phyloP scores from a whole-genome alignment of 1,140 invertebrate genomes.

The Aricia agestis region DNA sequence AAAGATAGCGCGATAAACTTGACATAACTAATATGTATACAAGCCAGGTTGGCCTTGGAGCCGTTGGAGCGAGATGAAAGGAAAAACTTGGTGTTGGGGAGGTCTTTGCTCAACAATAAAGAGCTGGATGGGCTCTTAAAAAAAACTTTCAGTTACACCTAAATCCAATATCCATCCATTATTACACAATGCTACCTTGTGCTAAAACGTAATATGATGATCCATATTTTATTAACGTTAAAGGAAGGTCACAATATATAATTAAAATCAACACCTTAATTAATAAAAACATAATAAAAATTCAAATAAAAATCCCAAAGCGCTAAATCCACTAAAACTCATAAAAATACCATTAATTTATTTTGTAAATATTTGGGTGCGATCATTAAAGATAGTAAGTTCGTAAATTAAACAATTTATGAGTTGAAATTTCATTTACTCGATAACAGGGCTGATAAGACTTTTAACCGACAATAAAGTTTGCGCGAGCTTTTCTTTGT shows the following conservation, averaged over 20 bases:
- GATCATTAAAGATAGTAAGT: background rate
- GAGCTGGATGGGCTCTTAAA: too few relatives aligned
- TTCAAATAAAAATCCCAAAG: background rate
- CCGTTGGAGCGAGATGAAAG: too few relatives aligned
- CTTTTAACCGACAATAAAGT: background rate
- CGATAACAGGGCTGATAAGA: background rate
- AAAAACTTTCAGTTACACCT: too few relatives aligned
- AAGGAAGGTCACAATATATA: too few relatives aligned
- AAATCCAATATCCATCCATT: too few relatives aligned
- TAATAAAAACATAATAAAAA: background rate
- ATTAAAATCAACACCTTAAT: background rate
- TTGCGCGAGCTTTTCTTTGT: background rate
- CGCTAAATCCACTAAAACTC: background rate
- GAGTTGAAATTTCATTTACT: background rate
- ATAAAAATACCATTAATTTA: slow-evolving; percentile 13
- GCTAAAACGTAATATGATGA: background rate
- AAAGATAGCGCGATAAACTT: too few relatives aligned
- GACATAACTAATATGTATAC: too few relatives aligned
- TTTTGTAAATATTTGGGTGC: background rate
- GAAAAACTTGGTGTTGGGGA: too few relatives aligned
- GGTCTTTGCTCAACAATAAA: too few relatives aligned
- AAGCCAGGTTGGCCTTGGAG: too few relatives aligned
- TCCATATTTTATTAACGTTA: background rate
- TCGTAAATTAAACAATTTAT: background rate
- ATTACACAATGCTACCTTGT: background rate